These are phyloP conservation scores for Sphecodes monilicornis DNA, from an alignment of 2,888 invertebrate species.

Conservation along the genomic window DNA sequence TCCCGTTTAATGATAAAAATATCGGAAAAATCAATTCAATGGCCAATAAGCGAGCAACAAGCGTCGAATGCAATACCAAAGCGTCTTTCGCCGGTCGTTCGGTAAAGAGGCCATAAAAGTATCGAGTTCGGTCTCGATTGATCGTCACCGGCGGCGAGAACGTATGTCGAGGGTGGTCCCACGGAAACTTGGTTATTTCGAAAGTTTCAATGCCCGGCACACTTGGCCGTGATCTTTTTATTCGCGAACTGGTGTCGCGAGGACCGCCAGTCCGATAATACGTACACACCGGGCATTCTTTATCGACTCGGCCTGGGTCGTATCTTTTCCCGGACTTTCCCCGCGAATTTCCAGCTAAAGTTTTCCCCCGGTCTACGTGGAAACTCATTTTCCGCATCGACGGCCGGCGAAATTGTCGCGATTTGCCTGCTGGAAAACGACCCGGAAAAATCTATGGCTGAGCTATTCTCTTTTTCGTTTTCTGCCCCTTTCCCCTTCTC, in stretches of 20 bases:
- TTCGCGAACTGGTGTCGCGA: background rate
- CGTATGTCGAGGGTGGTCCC: slow-evolving; percentile 18
- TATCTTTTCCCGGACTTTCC: slow-evolving; percentile 53
- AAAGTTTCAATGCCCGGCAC: slow-evolving; percentile 59
- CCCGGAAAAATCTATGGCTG: slow-evolving; percentile 58
- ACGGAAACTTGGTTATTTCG: slow-evolving; percentile 62
- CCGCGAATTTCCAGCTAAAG: slow-evolving; percentile 52
- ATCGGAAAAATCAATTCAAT: background rate
- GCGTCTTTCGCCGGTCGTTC: background rate
- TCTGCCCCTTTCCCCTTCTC: background rate
- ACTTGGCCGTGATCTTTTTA: slow-evolving; percentile 12
- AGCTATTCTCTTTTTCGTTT: slow-evolving; percentile 13
- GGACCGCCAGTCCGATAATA: slow-evolving; percentile 38
- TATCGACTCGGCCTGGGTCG: slow-evolving; percentile 29
- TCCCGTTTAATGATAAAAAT: background rate
- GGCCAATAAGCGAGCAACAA: background rate
- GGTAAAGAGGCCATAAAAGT: background rate
- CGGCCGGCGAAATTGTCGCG: slow-evolving; percentile 74
- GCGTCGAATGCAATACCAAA: background rate
- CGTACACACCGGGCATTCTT: slow-evolving; percentile 11
- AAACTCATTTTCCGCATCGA: slow-evolving; percentile 80
- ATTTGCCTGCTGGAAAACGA: slow-evolving; percentile 59
- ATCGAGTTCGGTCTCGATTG: background rate
- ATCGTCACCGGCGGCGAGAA: slow-evolving; percentile 18
- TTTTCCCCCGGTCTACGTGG: slow-evolving; percentile 57